phyloP scores from a whole-genome alignment of 2,888 invertebrate species.

The Deilephila elpenor region DNA sequence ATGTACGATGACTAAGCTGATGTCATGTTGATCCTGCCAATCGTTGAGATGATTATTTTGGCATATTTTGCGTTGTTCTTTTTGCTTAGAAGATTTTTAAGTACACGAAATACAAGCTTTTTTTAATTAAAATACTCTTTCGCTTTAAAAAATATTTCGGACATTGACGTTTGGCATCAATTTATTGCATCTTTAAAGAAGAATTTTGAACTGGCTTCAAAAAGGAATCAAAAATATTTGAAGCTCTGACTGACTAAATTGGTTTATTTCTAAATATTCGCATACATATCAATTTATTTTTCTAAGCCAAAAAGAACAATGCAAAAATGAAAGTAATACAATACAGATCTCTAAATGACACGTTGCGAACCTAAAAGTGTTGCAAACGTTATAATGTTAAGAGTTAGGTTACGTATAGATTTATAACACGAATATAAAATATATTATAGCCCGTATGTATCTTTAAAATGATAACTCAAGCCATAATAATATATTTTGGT shows the following conservation, averaged over 20 bases:
- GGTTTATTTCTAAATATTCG: conserved; percentile 32
- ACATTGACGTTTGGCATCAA: too few relatives aligned
- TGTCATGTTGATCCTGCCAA: conserved; percentile 54
- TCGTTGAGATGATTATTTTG: conserved; percentile 51
- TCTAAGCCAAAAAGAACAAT: conserved; percentile 56
- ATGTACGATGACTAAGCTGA: conserved; percentile 27
- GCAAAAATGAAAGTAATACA: conserved; percentile 53
- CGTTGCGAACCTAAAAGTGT: conserved; percentile 77
- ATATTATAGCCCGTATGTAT: conserved; percentile 77
- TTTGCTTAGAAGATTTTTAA: conserved; percentile 42
- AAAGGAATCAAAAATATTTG: too few relatives aligned
- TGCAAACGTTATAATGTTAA: conserved; percentile 77
- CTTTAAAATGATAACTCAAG: conserved; percentile 79
- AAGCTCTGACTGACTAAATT: not conserved
- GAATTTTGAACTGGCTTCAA: not conserved
- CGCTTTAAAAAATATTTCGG: too few relatives aligned
- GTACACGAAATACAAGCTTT: not conserved
- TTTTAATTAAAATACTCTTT: not conserved
- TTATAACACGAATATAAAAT: conserved; percentile 71
- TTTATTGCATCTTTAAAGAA: too few relatives aligned
- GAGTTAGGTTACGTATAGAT: conserved; percentile 75
- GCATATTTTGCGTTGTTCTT: conserved; percentile 69
- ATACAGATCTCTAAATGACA: conserved; percentile 78
- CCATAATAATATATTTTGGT: conserved; percentile 85
- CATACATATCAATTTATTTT: conserved; percentile 50